Evolutionary conservation across 2,888 invertebrate species (phyloP), one percentile per base, ranked within the genome.

Genomic region (Nowickia ferox): DNA sequence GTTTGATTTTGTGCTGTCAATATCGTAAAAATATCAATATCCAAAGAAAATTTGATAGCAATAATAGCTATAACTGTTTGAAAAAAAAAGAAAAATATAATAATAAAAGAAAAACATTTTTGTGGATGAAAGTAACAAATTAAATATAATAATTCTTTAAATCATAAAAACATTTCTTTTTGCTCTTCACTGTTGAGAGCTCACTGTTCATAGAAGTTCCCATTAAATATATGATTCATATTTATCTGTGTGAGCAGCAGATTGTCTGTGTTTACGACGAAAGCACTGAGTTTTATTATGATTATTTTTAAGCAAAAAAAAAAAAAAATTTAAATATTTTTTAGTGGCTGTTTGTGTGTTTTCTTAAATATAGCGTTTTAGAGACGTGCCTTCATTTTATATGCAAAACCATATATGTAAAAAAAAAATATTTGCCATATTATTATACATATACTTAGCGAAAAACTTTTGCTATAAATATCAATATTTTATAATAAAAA

Each of bases 341-440:
- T 77, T 30, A 66, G 66, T 57, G 55, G 13, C 6, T 53, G 46
- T 66, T 5, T 68, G 57, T 51, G 19, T 61, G 17, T 44, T 69
- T 63, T 53, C 15, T 74, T 74, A 81, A 81, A 77, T 78, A 65
- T 68, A 61, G 22, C 61, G 11, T 71, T 78, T 63, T 69, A 63
- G 19, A 74, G 44, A 85, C 85, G 85, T 85, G 82, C 57, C 74
- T 78, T 78, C 78, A 85, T 82, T 82, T 63, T 51, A 69, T 78
- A 82, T 85, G 78, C 78, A 57, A 71, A 38, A 42, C 17, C 11
- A 76, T 46, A 66, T 30, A 30, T 30, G 17, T 59, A 78, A 68
- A 17, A 1, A 22, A 22, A 40, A 44, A 40, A 30, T n/a, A 5
- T 46, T 19, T 55, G 51, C 42, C 4, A 51, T 57, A 65, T 79